Conservation (phyloP, 1,140 invertebrate species). For the Aphelinus atriplicis region DNA sequence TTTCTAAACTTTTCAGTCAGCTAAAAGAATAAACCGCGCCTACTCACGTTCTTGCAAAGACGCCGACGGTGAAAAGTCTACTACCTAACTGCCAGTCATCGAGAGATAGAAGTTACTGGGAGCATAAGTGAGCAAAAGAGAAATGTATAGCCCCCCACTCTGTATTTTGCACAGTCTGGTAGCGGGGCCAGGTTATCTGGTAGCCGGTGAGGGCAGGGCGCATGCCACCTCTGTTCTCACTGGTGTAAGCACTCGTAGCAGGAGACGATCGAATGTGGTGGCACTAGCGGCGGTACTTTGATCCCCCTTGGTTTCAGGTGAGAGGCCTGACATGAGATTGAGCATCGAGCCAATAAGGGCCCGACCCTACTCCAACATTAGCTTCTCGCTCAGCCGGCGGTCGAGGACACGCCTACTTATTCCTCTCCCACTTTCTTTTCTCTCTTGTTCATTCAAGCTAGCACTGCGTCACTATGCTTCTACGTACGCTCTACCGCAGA, state of each 20-base stretch:
- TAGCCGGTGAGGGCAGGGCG: conserved; percentile 27
- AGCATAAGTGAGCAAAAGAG: background rate
- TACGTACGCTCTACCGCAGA: conserved; percentile 20
- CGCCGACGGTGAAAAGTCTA: conserved; percentile 2
- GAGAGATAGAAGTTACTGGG: background rate
- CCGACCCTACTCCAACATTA: conserved; percentile 6
- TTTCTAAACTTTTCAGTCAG: too few relatives aligned
- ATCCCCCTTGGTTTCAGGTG: conserved; percentile 30
- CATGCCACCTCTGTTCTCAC: conserved; percentile 20
- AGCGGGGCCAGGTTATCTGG: conserved; percentile 33
- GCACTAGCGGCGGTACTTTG: conserved; percentile 15
- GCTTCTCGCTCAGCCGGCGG: conserved; percentile 14
- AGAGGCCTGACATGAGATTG: conserved; percentile 23
- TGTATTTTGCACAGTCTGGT: conserved; percentile 7
- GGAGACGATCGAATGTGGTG: background rate
- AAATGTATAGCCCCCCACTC: conserved; percentile 10
- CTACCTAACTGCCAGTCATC: background rate
- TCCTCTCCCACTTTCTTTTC: conserved; percentile 18
- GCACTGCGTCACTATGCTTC: conserved; percentile 1
- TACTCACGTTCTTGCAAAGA: conserved; percentile 21
- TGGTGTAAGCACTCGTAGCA: background rate
- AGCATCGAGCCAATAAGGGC: conserved; percentile 21
- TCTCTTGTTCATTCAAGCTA: conserved; percentile 8
- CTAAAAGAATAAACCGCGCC: conserved; percentile 21
- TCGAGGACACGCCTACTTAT: conserved; percentile 37